A percentile compares a stretch with the other conserved stretches of the same genome.
Conservation (phyloP, 2,888 invertebrate genomes). For the Drosophila algonquin region DNA sequence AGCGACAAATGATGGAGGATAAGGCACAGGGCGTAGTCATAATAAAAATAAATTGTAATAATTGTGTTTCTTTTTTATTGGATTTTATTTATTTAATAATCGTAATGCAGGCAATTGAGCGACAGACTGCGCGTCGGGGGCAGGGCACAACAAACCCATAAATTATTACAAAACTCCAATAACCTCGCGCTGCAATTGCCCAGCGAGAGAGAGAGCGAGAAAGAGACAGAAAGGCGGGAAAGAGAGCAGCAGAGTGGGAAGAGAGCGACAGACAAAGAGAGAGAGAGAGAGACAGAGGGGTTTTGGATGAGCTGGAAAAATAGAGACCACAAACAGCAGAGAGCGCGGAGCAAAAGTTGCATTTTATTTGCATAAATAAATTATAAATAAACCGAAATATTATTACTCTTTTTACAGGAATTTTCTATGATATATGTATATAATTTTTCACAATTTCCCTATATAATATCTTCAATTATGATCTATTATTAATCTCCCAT, state of each 20-base stretch:
- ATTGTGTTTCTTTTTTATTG: slow-evolving; percentile 6
- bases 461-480: neutral
- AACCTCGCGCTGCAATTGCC: slow-evolving; percentile 66
- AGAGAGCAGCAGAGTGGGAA: slow-evolving; percentile 3
- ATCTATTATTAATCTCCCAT: neutral
- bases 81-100: slow-evolving; percentile 19
- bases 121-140: slow-evolving; percentile 12
- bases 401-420: neutral
- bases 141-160: slow-evolving; percentile 57
- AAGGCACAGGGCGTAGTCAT: neutral
- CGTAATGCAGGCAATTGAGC: slow-evolving; percentile 22
- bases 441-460: neutral
- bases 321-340: neutral
- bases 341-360: slow-evolving; percentile 43
- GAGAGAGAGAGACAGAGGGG: neutral
- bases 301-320: neutral
- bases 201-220: slow-evolving; percentile 22
- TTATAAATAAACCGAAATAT: neutral
- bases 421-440: no score
- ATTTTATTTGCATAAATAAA: slow-evolving; percentile 43
- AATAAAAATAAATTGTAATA: neutral
- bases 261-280: neutral
- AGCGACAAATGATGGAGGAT: neutral
- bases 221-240: slow-evolving; percentile 2
- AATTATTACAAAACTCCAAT: slow-evolving; percentile 64